These are phyloP conservation scores for Acronicta psi DNA, from an alignment of 2,888 invertebrate genomes.

Conservation along the genomic window DNA sequence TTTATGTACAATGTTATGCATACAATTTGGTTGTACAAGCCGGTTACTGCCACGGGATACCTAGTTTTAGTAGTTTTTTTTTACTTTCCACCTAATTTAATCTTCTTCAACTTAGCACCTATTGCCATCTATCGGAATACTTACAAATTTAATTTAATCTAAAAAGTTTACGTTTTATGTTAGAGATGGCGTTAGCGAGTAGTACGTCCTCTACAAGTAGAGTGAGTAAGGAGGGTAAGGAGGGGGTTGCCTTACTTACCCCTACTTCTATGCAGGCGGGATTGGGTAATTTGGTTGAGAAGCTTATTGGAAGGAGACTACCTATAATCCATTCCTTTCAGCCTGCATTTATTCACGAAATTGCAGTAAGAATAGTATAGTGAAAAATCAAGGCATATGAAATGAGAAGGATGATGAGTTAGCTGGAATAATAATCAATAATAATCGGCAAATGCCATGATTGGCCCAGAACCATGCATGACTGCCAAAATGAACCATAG, in stretches of 20 bases:
- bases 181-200: conserved; percentile 24
- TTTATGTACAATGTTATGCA: no score
- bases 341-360: conserved; percentile 9
- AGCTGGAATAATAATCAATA: no score
- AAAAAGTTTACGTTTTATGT: no score
- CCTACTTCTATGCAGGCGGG: conserved; percentile 9
- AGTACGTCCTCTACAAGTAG: neutral
- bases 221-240: neutral
- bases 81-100: neutral
- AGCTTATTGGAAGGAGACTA: neutral
- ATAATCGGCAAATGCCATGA: no score
- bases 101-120: neutral
- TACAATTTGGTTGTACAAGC: no score
- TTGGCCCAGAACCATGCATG: no score
- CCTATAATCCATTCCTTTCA: conserved; percentile 15
- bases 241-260: neutral
- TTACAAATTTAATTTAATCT: neutral
- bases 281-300: conserved; percentile 9
- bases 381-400: no score
- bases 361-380: no score
- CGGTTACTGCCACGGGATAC: no score
- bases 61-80: no score
- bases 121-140: conserved; percentile 16
- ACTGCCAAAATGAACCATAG: no score
- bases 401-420: no score